These are phyloP conservation scores for Ypsolopha scabrella DNA, from an alignment of 2,888 invertebrate species.

Conservation along the genomic window DNA sequence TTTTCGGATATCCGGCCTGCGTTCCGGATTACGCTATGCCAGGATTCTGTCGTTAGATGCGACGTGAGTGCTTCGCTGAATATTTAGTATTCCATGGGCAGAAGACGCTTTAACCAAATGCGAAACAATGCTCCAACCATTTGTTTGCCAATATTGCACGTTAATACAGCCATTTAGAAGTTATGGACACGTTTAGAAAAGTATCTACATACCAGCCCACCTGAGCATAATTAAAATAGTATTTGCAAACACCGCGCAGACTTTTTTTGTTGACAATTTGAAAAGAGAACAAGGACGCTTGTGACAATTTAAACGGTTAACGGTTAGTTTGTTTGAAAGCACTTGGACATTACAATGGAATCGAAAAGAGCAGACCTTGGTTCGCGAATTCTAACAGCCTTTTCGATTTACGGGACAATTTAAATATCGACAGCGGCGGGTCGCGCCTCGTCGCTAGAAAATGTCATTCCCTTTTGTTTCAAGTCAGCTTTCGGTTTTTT, in stretches of 20 bases:
- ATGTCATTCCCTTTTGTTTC: constrained; percentile 60
- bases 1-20: constrained; percentile 26
- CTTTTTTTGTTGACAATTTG: neutral
- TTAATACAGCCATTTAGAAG: neutral
- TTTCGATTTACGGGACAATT: constrained; percentile 8
- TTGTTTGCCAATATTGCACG: neutral
- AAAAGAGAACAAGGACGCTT: neutral
- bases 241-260: neutral
- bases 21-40: constrained; percentile 7
- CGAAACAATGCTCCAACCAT: neutral
- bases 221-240: neutral
- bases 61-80: neutral
- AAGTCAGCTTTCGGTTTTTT: constrained; percentile 36
- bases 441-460: constrained; percentile 30
- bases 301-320: neutral
- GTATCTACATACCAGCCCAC: neutral
- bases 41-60: neutral
- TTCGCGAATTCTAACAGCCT: constrained; percentile 4
- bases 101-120: neutral
- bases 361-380: neutral
- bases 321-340: constrained; percentile 3
- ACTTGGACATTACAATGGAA: neutral
- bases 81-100: neutral
- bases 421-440: constrained; percentile 14
- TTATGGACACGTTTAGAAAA: neutral